Percentiles rank a stretch among this genome's conserved stretches.
These are phyloP conservation scores for Clitarchus hookeri DNA, from an alignment of 2,888 invertebrate genomes.

Conservation along the genomic window DNA sequence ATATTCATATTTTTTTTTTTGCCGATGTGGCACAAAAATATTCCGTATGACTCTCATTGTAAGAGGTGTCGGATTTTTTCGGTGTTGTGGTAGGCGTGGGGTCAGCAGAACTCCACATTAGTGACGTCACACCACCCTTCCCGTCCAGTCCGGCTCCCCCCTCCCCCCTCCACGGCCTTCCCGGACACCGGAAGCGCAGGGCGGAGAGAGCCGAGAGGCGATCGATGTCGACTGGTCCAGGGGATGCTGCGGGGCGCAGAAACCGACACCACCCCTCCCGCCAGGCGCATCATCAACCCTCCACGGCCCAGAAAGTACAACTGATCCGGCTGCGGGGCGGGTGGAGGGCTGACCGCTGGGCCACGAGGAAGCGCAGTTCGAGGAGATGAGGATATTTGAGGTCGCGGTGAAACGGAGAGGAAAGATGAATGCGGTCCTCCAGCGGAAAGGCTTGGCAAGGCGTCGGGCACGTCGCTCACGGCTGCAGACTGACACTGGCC, in stretches of 20 bases:
- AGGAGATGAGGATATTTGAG: conserved; percentile 14
- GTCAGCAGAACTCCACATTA: too few species aligned
- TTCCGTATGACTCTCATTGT: too few species aligned
- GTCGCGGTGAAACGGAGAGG: neutral
- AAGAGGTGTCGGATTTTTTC: too few species aligned
- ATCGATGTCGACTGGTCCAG: neutral
- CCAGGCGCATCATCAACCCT: neutral
- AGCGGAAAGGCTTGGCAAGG: neutral
- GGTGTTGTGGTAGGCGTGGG: too few species aligned
- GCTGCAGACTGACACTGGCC: too few species aligned
- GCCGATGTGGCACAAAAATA: too few species aligned
- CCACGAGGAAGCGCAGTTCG: neutral
- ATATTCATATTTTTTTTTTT: too few species aligned
- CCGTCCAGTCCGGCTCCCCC: too few species aligned
- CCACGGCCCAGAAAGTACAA: too few species aligned
- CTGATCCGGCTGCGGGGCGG: neutral
- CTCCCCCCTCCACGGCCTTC: too few species aligned
- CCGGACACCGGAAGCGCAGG: neutral
- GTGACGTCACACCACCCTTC: too few species aligned
- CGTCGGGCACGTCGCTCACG: neutral
- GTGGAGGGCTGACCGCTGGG: neutral
- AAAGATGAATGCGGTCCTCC: neutral
- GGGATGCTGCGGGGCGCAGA: neutral
- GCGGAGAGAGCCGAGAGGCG: neutral
- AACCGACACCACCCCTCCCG: neutral